Base-by-base conservation (phyloP, 2,113 vertebrate genomes). In the Hiodon alosoides region DNA sequence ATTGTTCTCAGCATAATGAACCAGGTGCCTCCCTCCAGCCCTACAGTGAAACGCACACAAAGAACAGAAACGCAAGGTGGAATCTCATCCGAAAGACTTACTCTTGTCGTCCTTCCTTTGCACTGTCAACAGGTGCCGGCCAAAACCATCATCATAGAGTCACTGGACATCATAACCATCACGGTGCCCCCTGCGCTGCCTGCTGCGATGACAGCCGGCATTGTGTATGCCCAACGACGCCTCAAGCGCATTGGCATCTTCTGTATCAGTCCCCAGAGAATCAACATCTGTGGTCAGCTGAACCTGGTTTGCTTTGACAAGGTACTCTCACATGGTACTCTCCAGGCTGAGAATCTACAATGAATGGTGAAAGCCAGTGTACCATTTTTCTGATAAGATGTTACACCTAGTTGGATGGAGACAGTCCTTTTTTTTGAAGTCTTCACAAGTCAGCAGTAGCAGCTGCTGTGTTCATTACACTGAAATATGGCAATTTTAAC, bases 231-330 rank as follows among this genome's bases (percentile, higher is more conserved):
- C 60, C 97, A 98, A 83, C 92, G 94, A 76, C 93, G 97, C 70
- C 68, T 99, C 83, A 98, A 92, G 81, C 87, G 84, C 64, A 85
- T 93, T 0, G 95, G 97, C 17, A 98, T 99, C 89, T 99, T 98
- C 90, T 99, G 96, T 80, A 98, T 98, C 85, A 98, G 97, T 78
- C 97, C 97, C 4, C 96, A 98, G 76, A 94, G 96, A 83, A 99
- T 99, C 84, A 98, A 98, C 86, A 97, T 98, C 79, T 99, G 96
- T 78, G 96, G 97, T 54, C 97, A 99, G 81, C 90, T 98, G 81
- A 98, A 99, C 85, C 93, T 99, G 52, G 91, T 99, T 80, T 98
- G 96, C 80, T 98, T 99, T 83, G 97, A 99, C 86, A 98, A 99
- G 93, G 97, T 98, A 67, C 77, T 81, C 46, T 60, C 51, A 50